Evolutionary conservation across 2,797 vertebrate genomes (phyloP), one percentile per base, ranked within the genome.

Genomic region (Gymnopithys bicolor): DNA sequence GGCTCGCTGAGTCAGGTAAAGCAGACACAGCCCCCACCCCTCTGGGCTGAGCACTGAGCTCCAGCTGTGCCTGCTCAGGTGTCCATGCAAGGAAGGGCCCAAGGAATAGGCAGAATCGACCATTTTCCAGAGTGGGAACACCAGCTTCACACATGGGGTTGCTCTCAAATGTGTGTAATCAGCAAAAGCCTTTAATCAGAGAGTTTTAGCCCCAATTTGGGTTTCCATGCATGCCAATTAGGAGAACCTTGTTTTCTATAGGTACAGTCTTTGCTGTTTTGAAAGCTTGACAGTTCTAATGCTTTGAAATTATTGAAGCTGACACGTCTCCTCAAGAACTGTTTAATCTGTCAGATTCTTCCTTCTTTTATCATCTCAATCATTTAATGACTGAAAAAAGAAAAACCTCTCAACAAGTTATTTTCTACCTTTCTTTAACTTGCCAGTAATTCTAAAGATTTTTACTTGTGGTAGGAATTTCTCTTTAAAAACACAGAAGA

Each of bases 271-370:
- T 86, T 49, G 60, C 82, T 92, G 4, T 92, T 96, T 93, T 93
- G 95, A 94, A 94, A 84, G 70, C 92, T 71, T 96, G 95, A 96
- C 94, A 94, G 90, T 68, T 91, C 32, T 66, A 77, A 86, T 88
- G 95, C 90, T 88, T 52, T 63, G 64, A 73, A 88, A 95, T 95
- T 75, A 95, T 88, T 49, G 77, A 49, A 93, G 90, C 67, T 95
- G 90, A 95, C 88, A 84, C 2, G 59, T 85, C 82, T 96, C 55
- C 84, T 94, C 79, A 43, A 86, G 87, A 94, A 45, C 43, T 74
- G 63, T 91, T 95, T 95, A 71, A 95, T 93, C 93, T 92, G 95
- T 95, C 94, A 93, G 87, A 55, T 74, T 74, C 84, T 73, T 80
- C 75, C 46, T 85, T 84, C 66, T 84, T 90, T 84, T 91, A 82